Base-by-base conservation (phyloP, 1,140 invertebrate species). In the Zaprionus ghesquierei region DNA sequence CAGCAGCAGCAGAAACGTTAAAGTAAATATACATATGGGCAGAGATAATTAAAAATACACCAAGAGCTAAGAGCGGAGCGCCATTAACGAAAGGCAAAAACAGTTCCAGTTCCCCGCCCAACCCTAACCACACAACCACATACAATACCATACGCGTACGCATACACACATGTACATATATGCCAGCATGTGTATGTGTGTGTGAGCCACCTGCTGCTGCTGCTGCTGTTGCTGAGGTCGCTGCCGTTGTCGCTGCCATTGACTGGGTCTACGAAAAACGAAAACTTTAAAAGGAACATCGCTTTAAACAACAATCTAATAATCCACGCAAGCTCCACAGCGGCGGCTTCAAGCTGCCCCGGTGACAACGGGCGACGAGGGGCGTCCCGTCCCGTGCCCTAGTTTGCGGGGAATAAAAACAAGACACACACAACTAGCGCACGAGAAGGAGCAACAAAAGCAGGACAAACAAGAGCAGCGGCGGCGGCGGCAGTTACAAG, bases 1-100 rank as follows among this genome's bases (percentile, higher is more conserved):
- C 15, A 63, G 46, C 38, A 74, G 62, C 23, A 71, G 70, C 38
- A 73, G 53, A 27, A 61, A 41, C 51, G 63, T 72, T 70, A 75
- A 77, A 77, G 69, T 79, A 89, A 89, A 89, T 89, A 78, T 78
- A 75, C 81, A 82, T 76, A 79, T 79, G 54, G 77, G 72, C 63
- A 61, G 49, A 61, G 69, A 70, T 76, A 86, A 87, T 87, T 86
- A 86, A 87, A 81, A 81, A 82, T 79, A 77, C 65, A 76, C 65
- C 51, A 73, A 79, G 82, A 75, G 23, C 41, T 46, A 46, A 46
- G 41, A 59, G 69, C 62, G 25, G 53, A 71, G 79, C 62, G 53
- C 79, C 75, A 81, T 77, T 81, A 74, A 53, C 60, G 46, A 38
- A 60, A 60, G 53, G 31, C 31, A 64, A 70, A 58, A 70, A 23